Percentiles rank a stretch among this genome's conserved stretches.
Evolutionary conservation across 2,888 invertebrate species (phyloP).

Genomic region (Ichneumon xanthorius): DNA sequence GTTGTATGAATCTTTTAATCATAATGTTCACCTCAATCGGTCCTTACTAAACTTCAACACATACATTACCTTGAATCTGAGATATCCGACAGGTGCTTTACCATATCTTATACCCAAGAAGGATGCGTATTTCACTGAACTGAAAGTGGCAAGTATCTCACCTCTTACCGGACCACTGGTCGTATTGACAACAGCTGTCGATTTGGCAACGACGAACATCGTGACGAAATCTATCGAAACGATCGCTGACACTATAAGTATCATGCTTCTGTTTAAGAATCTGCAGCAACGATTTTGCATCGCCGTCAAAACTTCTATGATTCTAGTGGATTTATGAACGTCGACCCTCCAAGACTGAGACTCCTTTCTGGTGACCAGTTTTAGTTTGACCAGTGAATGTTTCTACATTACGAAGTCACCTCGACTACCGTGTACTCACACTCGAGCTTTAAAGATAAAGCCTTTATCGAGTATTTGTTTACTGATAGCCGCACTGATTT

Average conservation of each 20-base stretch:
- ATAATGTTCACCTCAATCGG: too few relatives aligned
- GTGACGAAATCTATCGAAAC: neutral
- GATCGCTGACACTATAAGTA: neutral
- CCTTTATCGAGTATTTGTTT: too few relatives aligned
- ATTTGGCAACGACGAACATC: neutral
- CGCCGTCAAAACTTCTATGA: too few relatives aligned
- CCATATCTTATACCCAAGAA: slow-evolving; percentile 77
- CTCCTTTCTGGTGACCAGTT: too few relatives aligned
- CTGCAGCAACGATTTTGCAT: too few relatives aligned
- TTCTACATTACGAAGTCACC: too few relatives aligned
- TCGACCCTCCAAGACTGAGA: too few relatives aligned
- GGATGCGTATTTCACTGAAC: slow-evolving; percentile 60
- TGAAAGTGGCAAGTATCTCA: slow-evolving; percentile 65
- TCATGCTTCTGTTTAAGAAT: neutral
- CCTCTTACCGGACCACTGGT: slow-evolving; percentile 72
- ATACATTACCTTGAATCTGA: slow-evolving; percentile 74
- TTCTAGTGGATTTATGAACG: too few relatives aligned
- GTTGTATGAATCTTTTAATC: neutral
- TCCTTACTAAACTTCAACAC: neutral
- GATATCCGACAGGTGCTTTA: slow-evolving; percentile 70
- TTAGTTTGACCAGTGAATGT: too few relatives aligned
- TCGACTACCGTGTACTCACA: too few relatives aligned
- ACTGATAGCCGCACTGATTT: too few relatives aligned
- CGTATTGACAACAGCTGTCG: slow-evolving; percentile 11
- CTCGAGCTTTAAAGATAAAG: too few relatives aligned